A percentile compares a stretch with the other conserved stretches of the same genome.
phyloP scores from a whole-genome alignment of 2,113 vertebrate species.

The Aix galericulata region DNA sequence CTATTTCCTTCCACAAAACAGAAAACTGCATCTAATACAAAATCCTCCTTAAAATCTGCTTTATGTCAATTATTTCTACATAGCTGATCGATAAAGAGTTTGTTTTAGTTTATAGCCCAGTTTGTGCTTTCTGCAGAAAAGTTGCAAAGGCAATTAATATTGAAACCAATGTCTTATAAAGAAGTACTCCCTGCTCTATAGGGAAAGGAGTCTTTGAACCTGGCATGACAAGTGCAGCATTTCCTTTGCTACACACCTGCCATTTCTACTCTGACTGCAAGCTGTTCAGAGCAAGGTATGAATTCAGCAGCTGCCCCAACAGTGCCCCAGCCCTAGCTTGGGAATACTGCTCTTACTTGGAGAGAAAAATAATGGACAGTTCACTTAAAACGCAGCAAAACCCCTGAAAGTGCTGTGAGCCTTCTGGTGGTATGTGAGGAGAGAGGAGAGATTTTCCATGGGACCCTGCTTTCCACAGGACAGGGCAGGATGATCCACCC shows the following conservation, averaged over 20 bases:
- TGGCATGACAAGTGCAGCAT: not conserved
- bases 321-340: not conserved
- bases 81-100: not conserved
- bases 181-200: not conserved
- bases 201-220: not conserved
- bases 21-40: not conserved
- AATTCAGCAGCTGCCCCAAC: not conserved
- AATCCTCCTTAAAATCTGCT: not conserved
- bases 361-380: not conserved
- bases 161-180: not conserved
- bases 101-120: not conserved
- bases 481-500: fast-evolving
- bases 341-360: not conserved
- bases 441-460: not conserved
- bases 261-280: not conserved
- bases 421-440: not conserved
- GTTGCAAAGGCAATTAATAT: not conserved
- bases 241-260: not conserved
- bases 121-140: not conserved
- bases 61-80: not conserved
- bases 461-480: not conserved
- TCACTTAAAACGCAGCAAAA: not conserved
- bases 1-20: not conserved
- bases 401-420: not conserved
- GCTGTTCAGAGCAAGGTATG: not conserved